A percentile compares a stretch with the other conserved stretches of the same genome.
phyloP scores from a whole-genome alignment of 2,113 vertebrate species.

The Dryoscopus gambensis region DNA sequence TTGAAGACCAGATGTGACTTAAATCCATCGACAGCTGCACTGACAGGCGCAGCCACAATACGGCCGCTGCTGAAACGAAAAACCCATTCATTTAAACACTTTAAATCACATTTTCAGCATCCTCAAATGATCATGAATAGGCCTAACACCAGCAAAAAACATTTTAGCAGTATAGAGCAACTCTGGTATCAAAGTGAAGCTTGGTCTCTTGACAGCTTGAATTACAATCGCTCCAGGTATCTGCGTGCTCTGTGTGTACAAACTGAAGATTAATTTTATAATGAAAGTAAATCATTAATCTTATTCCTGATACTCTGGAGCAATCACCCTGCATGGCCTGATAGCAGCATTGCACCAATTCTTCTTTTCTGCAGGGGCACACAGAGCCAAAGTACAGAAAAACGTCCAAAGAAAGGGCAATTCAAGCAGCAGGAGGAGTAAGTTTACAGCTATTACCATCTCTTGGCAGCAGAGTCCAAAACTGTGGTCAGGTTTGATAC shows the following conservation, averaged over 20 bases:
- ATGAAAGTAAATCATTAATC: neutral
- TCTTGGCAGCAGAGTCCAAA: neutral
- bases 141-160: neutral
- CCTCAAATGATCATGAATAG: neutral
- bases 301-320: neutral
- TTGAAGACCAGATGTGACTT: constrained; percentile 85
- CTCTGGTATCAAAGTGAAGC: neutral
- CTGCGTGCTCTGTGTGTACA: neutral
- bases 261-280: neutral
- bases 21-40: constrained; percentile 79
- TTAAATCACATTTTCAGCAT: neutral
- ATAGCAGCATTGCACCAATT: neutral
- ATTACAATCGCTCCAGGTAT: neutral
- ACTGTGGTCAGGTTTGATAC: neutral
- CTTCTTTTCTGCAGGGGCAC: neutral
- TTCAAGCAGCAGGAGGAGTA: neutral
- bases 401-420: neutral
- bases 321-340: neutral
- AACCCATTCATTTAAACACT: neutral
- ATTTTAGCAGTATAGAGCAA: neutral
- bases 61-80: constrained; percentile 58
- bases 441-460: neutral
- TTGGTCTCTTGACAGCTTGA: neutral
- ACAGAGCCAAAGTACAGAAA: neutral
- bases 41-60: constrained; percentile 74